Evolutionary conservation across 2,888 invertebrate species (phyloP), one percentile per base, ranked within the genome.

Genomic region (Bibio marci): DNA sequence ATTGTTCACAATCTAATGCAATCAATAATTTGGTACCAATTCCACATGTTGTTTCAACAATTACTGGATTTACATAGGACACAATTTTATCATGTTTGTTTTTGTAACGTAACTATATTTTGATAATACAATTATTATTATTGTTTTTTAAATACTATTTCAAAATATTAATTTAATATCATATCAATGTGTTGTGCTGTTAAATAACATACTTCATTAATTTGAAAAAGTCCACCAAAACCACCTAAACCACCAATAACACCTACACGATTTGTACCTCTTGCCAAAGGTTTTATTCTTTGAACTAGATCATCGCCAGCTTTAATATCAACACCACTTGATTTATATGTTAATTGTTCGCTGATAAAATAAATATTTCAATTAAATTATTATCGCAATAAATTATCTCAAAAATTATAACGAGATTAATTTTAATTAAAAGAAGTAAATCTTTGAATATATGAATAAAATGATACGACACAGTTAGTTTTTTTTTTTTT

Each of bases 1-100:
- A 91, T 40, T 78, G 71, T 13, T 74, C 69, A 54, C 76, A 73
- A 42, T 71, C 70, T 53, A 90, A 76, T 0, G 94, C 90, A 48
- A 95, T 73, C 69, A 90, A 88, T 2, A 98, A 69, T 62, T 98
- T 98, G 5, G 95, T 91, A 2, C 97, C 95, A 31, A 98, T 94
- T 1, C 97, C 97, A 54, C 94, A 94, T 1, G 92, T 90, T 1
- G 91, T 90, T 44, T 92, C 87, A 13, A 95, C 88, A 2, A 98
- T 64, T 15, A 94, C 69, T 0, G 94, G 90, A 56, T 90, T 83
- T 46, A 70, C 70, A 47, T 77, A 76, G 13, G 52, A 50, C 1
- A 63, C 57, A 48, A 64, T 62, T 15, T 43, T n/a, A 25, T 46
- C 46, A n/a, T 44, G 25, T 27, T 36, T 26, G 35, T 46, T 41